A percentile compares a stretch with the other conserved stretches of the same genome.
These are phyloP conservation scores for Sterna hirundo DNA, from an alignment of 2,113 vertebrate species.

Conservation along the genomic window DNA sequence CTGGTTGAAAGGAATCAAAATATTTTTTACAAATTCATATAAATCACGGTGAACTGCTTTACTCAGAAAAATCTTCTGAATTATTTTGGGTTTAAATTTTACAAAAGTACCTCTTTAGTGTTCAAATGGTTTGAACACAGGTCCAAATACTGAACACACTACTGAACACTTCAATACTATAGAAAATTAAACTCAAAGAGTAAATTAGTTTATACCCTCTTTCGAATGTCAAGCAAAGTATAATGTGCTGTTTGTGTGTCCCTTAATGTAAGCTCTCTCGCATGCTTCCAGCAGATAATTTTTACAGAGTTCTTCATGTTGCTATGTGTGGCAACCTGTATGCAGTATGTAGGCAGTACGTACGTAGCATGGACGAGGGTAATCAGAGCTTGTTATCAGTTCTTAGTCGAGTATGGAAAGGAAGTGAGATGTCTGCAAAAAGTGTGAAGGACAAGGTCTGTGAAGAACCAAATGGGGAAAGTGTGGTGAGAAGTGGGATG, in stretches of 20 bases:
- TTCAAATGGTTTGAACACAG: background rate
- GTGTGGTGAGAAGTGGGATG: background rate
- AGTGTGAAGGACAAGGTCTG: background rate
- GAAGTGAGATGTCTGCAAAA: background rate
- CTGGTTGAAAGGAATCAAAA: background rate
- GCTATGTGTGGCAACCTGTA: accelerated
- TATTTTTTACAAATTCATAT: background rate
- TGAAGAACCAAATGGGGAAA: background rate
- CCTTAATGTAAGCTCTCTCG: background rate
- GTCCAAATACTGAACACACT: background rate
- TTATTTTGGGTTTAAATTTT: background rate
- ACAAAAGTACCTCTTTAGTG: background rate
- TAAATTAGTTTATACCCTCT: background rate
- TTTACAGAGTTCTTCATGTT: background rate
- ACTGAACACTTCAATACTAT: background rate
- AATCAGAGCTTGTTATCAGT: background rate
- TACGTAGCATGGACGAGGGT: background rate
- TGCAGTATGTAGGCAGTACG: background rate
- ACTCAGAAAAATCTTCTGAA: background rate
- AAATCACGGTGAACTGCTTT: background rate
- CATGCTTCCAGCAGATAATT: background rate
- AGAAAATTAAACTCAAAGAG: background rate
- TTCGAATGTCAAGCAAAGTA: background rate
- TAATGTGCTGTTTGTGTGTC: background rate
- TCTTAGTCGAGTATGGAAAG: background rate